Base-by-base conservation (phyloP, 2,113 vertebrate species). In the Heterotilapia buettikoferi region DNA sequence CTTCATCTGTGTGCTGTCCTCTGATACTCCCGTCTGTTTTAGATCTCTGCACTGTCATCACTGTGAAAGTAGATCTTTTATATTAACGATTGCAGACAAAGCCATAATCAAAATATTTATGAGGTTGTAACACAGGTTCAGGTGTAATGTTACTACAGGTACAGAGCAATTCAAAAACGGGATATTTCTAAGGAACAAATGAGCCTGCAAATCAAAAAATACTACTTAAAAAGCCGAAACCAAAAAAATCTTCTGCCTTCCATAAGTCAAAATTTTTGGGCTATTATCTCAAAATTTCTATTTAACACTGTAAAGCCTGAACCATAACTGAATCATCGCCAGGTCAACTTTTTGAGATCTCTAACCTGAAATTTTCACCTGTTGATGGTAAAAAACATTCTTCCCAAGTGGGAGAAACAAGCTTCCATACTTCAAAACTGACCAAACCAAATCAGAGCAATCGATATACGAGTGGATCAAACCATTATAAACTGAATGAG, bases 311-410 rank as follows among this genome's bases (percentile, higher is more conserved):
- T 38, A 38, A 66, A 21, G 33, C 33, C 38, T 38, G 63, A 68
- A 40, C 0, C 63, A 40, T 66, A 66, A 66, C 21, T 40, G 11
- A 68, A 63, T 63, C 18, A 12, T n/a, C 0, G 31, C 16, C 9
- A 68, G 36, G 2, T 68, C n/a, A 68, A 14, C 33, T 8, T 68
- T 14, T 40, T 68, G 63, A 40, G 63, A 1, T 68, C 36, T 14
- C 0, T 40, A 68, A 40, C 68, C 21, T 45, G 14, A 76, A 76
- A 47, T 47, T 1, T 2, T 0, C 21, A 76, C 40, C 13, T 29
- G 9, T 76, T 45, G 40, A 29, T 47, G 24, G 21, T 47, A 71
- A 73, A 73, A 73, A 18, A 11, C 9, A 18, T 6, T 68, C 36
- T 40, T 68, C 11, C 36, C 14, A 43, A 18, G 21, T 76, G 40